Percentiles rank a stretch among this genome's conserved stretches.
Conservation (phyloP, 2,113 vertebrate genomes). For the Pachycephala philippinensis region DNA sequence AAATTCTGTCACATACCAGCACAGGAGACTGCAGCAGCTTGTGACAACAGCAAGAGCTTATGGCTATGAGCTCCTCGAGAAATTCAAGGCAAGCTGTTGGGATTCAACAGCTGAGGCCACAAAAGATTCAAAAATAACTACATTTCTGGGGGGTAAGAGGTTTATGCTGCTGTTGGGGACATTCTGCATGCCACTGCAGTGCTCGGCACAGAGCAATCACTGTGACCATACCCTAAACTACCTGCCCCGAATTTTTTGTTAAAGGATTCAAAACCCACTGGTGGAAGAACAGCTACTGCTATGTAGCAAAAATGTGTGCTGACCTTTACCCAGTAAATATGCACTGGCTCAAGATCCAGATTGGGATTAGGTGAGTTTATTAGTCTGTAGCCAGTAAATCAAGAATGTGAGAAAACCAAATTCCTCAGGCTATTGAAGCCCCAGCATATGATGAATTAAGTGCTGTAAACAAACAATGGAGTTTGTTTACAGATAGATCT, state of each 20-base stretch:
- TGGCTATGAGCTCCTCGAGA: background rate
- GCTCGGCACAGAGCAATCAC: background rate
- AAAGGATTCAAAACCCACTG: background rate
- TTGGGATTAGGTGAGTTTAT: background rate
- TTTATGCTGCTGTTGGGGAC: background rate
- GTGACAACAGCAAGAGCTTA: background rate
- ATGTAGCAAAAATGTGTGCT: background rate
- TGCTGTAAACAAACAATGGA: background rate
- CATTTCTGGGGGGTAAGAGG: background rate
- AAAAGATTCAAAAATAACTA: background rate
- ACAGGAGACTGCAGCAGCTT: background rate
- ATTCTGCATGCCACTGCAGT: background rate
- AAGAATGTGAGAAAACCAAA: background rate
- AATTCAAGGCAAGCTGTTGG: background rate
- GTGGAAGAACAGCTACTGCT: background rate
- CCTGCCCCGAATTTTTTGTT: background rate
- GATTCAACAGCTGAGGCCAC: background rate
- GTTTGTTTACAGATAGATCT: background rate
- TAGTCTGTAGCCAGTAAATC: background rate
- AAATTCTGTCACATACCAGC: background rate
- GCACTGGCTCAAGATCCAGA: background rate
- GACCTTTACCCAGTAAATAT: background rate
- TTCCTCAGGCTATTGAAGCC: background rate
- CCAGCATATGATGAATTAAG: background rate
- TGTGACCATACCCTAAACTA: background rate